Conservation (phyloP, 2,888 invertebrate species). For the Eupithecia tripunctaria region DNA sequence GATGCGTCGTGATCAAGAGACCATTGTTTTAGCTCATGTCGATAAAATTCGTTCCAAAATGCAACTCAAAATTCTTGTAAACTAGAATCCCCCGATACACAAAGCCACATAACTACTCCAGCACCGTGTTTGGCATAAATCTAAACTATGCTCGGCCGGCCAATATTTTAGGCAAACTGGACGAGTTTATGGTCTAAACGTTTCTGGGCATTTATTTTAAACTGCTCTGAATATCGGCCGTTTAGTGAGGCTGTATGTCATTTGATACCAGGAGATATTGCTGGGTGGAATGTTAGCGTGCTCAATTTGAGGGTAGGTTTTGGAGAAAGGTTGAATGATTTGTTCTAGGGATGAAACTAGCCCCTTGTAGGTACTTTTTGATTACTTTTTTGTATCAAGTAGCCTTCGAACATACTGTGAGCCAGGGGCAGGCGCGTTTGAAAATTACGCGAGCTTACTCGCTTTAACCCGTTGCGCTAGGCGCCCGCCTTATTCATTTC, state of each 20-base stretch:
- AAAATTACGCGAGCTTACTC: too few relatives aligned
- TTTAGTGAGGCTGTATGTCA: slow-evolving; percentile 32
- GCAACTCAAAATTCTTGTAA: background rate
- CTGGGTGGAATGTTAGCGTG: background rate
- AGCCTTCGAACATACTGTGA: too few relatives aligned
- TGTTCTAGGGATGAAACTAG: too few relatives aligned
- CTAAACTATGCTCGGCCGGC: slow-evolving; percentile 61
- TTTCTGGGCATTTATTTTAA: slow-evolving; percentile 63
- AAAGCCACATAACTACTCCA: slow-evolving; percentile 53
- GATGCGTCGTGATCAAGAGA: too few relatives aligned
- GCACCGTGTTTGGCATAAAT: slow-evolving; percentile 73
- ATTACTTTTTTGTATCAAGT: too few relatives aligned
- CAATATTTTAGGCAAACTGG: slow-evolving; percentile 69
- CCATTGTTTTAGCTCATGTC: too few relatives aligned
- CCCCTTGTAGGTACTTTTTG: too few relatives aligned
- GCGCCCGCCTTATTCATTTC: too few relatives aligned
- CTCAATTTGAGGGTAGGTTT: background rate
- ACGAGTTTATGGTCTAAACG: slow-evolving; percentile 63
- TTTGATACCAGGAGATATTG: slow-evolving; percentile 18
- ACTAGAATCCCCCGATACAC: slow-evolving; percentile 11
- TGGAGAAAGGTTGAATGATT: background rate
- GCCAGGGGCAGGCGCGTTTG: too few relatives aligned
- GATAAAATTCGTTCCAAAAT: background rate
- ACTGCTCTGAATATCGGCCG: slow-evolving; percentile 41
- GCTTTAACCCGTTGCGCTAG: too few relatives aligned